phyloP scores from a whole-genome alignment of 1,140 invertebrate genomes.

The Drepana arcuata region DNA sequence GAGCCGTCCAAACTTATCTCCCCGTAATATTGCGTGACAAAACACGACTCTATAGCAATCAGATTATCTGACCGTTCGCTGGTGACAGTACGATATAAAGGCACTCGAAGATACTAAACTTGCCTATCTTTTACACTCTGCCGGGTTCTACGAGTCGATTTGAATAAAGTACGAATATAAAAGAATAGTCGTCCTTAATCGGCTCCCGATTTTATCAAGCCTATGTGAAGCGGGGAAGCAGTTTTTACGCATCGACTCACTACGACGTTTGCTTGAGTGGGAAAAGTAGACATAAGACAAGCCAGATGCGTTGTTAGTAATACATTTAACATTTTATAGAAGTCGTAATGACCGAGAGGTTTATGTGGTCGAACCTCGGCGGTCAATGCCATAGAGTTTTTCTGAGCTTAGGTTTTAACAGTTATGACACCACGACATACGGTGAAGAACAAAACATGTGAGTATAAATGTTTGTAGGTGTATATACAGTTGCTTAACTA shows the following conservation, averaged over 20 bases:
- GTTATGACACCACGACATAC: no score
- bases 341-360: no score
- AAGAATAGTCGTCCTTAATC: conserved; percentile 26
- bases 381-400: no score
- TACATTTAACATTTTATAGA: background rate
- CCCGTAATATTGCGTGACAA: conserved; percentile 39
- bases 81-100: background rate
- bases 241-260: conserved; percentile 21
- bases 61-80: conserved; percentile 30
- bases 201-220: conserved; percentile 26
- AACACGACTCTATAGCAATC: conserved; percentile 29
- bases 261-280: conserved; percentile 6
- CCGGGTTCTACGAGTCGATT: conserved; percentile 25
- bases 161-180: conserved; percentile 33
- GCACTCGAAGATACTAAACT: conserved; percentile 21
- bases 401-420: background rate
- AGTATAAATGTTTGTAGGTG: no score
- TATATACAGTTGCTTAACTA: no score
- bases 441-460: no score
- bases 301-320: background rate
- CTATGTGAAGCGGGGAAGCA: conserved; percentile 17
- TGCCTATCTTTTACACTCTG: conserved; percentile 31
- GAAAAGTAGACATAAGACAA: conserved; percentile 1
- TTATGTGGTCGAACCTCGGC: no score
- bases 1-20: conserved; percentile 25